phyloP scores from a whole-genome alignment of 2,888 invertebrate genomes.

The Agrotis puta region DNA sequence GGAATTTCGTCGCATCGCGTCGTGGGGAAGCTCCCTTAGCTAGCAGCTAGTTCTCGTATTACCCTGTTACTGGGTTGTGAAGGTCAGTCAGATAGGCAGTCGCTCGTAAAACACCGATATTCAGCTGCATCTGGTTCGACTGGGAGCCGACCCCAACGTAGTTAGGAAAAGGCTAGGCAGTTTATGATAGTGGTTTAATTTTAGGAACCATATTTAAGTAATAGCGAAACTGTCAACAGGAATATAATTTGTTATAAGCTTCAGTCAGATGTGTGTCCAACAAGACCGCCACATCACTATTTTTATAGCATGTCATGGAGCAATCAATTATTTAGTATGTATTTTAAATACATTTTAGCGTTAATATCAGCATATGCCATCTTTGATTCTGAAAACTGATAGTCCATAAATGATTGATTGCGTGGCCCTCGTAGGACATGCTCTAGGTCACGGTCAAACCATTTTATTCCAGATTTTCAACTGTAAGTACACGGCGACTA shows the following conservation, averaged over 20 bases:
- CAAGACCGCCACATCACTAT: slow-evolving; percentile 33
- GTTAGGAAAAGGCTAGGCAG: too few relatives aligned
- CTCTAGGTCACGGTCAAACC: background rate
- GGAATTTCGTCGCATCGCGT: too few relatives aligned
- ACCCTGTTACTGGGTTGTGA: too few relatives aligned
- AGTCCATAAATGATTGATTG: background rate
- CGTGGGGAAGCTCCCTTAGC: too few relatives aligned
- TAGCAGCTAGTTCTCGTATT: too few relatives aligned
- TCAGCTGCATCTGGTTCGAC: too few relatives aligned
- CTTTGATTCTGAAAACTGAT: slow-evolving; percentile 16
- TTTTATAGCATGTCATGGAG: slow-evolving; percentile 51
- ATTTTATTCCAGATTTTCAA: background rate
- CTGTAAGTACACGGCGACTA: background rate
- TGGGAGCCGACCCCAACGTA: too few relatives aligned
- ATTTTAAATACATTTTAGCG: slow-evolving; percentile 9
- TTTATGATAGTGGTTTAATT: too few relatives aligned
- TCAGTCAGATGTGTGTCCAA: background rate
- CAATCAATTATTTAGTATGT: slow-evolving; percentile 31
- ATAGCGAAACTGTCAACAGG: background rate
- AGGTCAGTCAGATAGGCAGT: too few relatives aligned
- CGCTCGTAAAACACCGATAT: too few relatives aligned
- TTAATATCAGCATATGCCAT: slow-evolving; percentile 4
- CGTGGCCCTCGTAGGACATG: background rate
- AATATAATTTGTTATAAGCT: background rate
- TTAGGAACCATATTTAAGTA: too few relatives aligned